Conservation (phyloP, 35 echinoderm and acorn worm genomes). For the Heliocidaris erythrogramma region DNA sequence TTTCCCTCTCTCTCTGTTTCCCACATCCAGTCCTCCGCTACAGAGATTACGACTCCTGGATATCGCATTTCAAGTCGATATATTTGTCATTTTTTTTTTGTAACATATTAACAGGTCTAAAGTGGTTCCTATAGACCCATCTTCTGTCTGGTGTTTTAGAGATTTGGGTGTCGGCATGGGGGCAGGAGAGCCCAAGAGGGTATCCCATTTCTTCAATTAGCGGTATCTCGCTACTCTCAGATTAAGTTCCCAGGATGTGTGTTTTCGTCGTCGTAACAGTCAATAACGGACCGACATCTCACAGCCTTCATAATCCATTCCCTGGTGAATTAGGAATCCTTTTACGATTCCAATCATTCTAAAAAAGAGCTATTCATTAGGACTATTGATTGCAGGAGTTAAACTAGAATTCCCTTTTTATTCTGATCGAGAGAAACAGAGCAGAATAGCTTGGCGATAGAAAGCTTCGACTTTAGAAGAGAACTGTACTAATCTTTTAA, state of each 20-base stretch:
- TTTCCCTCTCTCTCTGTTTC: background rate
- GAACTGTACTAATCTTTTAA: background rate
- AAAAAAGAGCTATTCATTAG: background rate
- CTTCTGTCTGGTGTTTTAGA: constrained; percentile 8
- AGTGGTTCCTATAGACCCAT: constrained; percentile 27
- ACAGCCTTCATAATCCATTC: background rate
- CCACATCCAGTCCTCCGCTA: background rate
- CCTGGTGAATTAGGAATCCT: background rate
- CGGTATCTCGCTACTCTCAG: background rate
- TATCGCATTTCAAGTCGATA: constrained; percentile 25
- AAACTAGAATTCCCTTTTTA: background rate
- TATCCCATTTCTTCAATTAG: constrained; percentile 22
- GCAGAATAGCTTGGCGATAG: background rate
- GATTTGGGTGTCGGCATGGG: background rate
- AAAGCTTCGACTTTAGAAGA: background rate
- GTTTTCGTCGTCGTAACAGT: constrained; percentile 26
- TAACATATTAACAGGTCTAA: constrained; percentile 38
- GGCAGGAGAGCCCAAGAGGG: background rate
- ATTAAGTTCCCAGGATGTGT: constrained; percentile 34
- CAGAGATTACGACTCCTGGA: background rate
- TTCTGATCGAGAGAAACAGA: background rate
- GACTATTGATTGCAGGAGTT: constrained; percentile 12
- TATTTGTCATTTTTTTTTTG: constrained; percentile 34
- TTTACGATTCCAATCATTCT: background rate
- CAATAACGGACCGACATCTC: background rate